Conservation (phyloP, 2,888 invertebrate genomes). For the Gymnocheta viridis region DNA sequence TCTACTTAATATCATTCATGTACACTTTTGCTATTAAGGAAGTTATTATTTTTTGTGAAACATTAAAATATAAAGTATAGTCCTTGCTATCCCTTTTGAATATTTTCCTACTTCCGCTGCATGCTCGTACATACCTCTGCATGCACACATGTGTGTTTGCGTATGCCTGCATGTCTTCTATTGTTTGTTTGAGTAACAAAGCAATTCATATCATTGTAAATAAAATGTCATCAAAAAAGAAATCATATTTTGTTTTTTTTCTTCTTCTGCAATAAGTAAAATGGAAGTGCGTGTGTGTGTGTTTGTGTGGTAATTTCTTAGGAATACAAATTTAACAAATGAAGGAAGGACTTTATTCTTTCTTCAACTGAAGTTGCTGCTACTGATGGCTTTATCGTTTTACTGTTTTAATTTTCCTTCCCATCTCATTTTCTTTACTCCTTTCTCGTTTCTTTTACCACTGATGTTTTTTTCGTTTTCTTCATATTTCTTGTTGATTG, state of each 20-base stretch:
- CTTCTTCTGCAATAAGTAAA: neutral
- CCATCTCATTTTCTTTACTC: neutral
- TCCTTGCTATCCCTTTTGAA: conserved; percentile 22
- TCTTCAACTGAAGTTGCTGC: conserved; percentile 29
- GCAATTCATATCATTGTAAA: conserved; percentile 47
- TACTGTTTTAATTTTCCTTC: conserved; percentile 36
- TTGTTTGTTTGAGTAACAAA: neutral
- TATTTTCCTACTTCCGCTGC: neutral
- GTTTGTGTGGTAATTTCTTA: neutral
- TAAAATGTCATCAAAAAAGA: conserved; percentile 60
- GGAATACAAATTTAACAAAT: conserved; percentile 29
- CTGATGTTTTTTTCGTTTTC: neutral
- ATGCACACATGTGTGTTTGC: neutral
- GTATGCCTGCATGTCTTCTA: neutral
- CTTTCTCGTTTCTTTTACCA: neutral
- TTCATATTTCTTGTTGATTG: conserved; percentile 67
- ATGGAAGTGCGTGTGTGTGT: neutral
- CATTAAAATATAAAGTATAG: conserved; percentile 26
- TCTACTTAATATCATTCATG: conserved; percentile 26
- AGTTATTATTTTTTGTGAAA: conserved; percentile 57
- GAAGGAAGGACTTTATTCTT: conserved; percentile 39
- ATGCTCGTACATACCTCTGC: neutral
- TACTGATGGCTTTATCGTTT: conserved; percentile 53
- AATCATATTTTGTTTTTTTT: conserved; percentile 30
- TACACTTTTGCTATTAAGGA: conserved; percentile 59